Conservation (phyloP, 2,888 invertebrate genomes). For the Melanotus villosus region DNA sequence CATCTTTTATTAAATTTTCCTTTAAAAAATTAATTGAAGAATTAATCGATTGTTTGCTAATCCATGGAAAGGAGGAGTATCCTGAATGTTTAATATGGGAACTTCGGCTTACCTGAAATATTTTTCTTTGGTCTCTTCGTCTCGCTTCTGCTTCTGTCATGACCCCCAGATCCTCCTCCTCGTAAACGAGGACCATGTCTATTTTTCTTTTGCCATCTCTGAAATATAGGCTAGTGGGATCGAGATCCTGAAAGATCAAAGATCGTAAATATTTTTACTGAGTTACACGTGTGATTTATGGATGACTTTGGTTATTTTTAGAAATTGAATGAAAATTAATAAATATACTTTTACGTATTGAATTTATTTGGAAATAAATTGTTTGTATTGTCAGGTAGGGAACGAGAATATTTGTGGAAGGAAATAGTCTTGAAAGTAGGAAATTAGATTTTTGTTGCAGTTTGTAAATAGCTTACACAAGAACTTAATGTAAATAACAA, state of each 20-base stretch:
- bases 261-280: too few relatives aligned
- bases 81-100: background rate
- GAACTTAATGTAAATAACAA: too few relatives aligned
- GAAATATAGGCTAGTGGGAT: slow-evolving; percentile 80
- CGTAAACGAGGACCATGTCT: slow-evolving; percentile 90
- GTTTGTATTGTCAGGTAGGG: too few relatives aligned
- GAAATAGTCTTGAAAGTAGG: too few relatives aligned
- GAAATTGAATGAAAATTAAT: too few relatives aligned
- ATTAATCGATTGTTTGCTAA: background rate
- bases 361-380: too few relatives aligned
- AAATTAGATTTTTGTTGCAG: too few relatives aligned
- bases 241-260: slow-evolving; percentile 67
- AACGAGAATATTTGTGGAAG: too few relatives aligned
- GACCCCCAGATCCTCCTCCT: slow-evolving; percentile 84
- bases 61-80: background rate
- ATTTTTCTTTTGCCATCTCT: slow-evolving; percentile 86
- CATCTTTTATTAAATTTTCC: slow-evolving; percentile 86
- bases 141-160: slow-evolving; percentile 85
- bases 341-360: too few relatives aligned
- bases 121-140: slow-evolving; percentile 78
- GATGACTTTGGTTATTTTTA: too few relatives aligned
- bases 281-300: too few relatives aligned
- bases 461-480: too few relatives aligned
- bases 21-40: slow-evolving; percentile 64
- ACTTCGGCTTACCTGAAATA: slow-evolving; percentile 74